Percentiles rank a stretch among this genome's conserved stretches.
These are phyloP conservation scores for Calosoma granatense DNA, from an alignment of 1,140 invertebrate species.

Conservation along the genomic window DNA sequence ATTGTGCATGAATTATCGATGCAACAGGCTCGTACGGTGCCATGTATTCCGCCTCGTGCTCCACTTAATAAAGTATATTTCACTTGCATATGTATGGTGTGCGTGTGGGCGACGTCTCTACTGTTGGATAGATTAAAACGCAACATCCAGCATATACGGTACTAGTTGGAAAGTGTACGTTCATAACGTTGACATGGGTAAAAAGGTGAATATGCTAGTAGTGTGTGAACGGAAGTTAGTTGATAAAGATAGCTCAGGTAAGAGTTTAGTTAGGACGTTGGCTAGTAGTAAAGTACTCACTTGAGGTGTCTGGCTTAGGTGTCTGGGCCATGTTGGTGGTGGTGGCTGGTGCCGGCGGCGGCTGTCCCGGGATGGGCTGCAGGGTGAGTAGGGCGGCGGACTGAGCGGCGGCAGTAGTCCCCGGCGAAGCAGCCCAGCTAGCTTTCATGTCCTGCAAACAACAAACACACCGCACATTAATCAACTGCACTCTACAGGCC, in stretches of 20 bases:
- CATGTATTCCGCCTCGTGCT: background rate
- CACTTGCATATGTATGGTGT: background rate
- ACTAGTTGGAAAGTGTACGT: no score
- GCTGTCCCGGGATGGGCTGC: conserved; percentile 20
- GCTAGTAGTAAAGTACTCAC: conserved; percentile 23
- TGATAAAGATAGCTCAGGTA: no score
- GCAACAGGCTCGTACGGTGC: background rate
- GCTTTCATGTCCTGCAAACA: conserved; percentile 33
- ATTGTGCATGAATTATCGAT: conserved; percentile 6
- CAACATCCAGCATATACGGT: no score
- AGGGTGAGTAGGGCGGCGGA: conserved; percentile 27
- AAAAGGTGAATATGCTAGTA: no score
- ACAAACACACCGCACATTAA: conserved; percentile 28
- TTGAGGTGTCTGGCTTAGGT: conserved; percentile 29
- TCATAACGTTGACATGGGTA: no score
- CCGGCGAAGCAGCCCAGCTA: conserved; percentile 28
- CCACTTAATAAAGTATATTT: conserved; percentile 1
- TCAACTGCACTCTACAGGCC: conserved; percentile 25
- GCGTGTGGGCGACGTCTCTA: no score
- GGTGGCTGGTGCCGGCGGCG: conserved; percentile 10
- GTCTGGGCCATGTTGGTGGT: conserved; percentile 16
- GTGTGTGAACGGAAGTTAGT: no score
- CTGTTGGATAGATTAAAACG: no score
- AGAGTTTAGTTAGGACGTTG: no score
- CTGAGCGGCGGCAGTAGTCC: conserved; percentile 22